Conservation (phyloP, 1,140 invertebrate genomes). For the Bilobella aurantiaca region DNA sequence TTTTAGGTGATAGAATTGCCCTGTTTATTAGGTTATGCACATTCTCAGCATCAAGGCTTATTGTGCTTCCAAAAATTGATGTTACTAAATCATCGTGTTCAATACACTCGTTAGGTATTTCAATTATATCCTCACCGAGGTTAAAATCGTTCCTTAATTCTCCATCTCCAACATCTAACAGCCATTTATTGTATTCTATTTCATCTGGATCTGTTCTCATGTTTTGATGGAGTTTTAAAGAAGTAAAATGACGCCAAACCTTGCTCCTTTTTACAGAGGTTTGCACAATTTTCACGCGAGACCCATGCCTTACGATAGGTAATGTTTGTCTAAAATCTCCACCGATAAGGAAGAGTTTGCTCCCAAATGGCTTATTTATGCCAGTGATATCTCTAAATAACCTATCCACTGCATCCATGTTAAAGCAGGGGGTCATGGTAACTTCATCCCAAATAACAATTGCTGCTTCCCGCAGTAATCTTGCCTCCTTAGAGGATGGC, state of each 20-base stretch:
- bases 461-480: slow-evolving; percentile 35
- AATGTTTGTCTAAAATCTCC: slow-evolving; percentile 47
- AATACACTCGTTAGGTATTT: slow-evolving; percentile 34
- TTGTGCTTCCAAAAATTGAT: slow-evolving; percentile 36
- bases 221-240: slow-evolving; percentile 25
- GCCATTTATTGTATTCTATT: slow-evolving; percentile 21
- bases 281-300: slow-evolving; percentile 42
- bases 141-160: slow-evolving; percentile 15
- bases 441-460: slow-evolving; percentile 41
- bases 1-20: slow-evolving; percentile 35
- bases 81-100: slow-evolving; percentile 34
- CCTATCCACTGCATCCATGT: slow-evolving; percentile 37
- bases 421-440: slow-evolving; percentile 38
- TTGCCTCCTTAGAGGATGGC: slow-evolving; percentile 28
- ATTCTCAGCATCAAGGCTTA: slow-evolving; percentile 16
- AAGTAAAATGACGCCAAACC: slow-evolving; percentile 37
- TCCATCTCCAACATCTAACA: slow-evolving; percentile 29
- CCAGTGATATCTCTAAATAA: slow-evolving; percentile 37
- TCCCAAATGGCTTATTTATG: slow-evolving; percentile 29
- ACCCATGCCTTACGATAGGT: slow-evolving; percentile 41
- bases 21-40: slow-evolving; percentile 38
- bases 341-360: slow-evolving; percentile 20
- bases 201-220: slow-evolving; percentile 24
- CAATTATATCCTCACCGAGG: slow-evolving; percentile 16
- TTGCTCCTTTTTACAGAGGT: slow-evolving; percentile 36